phyloP scores from a whole-genome alignment of 2,113 vertebrate species.

The Phycodurus eques region DNA sequence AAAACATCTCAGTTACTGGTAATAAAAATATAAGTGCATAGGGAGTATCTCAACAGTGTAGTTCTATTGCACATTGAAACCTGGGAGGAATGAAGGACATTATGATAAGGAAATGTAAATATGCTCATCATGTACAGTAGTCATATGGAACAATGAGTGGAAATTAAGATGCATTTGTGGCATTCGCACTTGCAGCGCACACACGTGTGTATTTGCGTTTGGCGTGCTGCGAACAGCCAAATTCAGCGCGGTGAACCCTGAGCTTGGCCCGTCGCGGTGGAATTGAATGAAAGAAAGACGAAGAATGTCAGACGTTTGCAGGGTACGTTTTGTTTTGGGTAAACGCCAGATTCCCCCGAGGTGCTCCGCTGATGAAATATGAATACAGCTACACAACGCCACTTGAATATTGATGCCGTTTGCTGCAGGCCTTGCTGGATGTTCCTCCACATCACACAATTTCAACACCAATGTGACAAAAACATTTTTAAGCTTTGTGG shows the following conservation, averaged over 20 bases:
- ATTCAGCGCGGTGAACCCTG: neutral
- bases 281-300: neutral
- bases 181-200: too few relatives aligned
- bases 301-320: neutral
- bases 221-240: too few relatives aligned
- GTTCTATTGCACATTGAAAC: too few relatives aligned
- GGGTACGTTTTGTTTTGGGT: neutral
- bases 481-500: neutral
- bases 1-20: too few relatives aligned
- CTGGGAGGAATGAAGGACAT: too few relatives aligned
- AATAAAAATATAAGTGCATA: too few relatives aligned
- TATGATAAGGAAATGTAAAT: too few relatives aligned
- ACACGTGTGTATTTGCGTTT: too few relatives aligned
- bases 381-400: neutral
- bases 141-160: too few relatives aligned
- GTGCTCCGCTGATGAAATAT: neutral
- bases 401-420: conserved; percentile 1
- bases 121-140: too few relatives aligned
- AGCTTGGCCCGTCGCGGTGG: neutral
- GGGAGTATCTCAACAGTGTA: too few relatives aligned
- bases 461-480: neutral
- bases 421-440: neutral
- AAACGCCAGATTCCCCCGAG: neutral
- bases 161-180: too few relatives aligned
- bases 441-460: neutral